Evolutionary conservation across 2,113 vertebrate species (phyloP).

Genomic region (Cichladusa arquata): DNA sequence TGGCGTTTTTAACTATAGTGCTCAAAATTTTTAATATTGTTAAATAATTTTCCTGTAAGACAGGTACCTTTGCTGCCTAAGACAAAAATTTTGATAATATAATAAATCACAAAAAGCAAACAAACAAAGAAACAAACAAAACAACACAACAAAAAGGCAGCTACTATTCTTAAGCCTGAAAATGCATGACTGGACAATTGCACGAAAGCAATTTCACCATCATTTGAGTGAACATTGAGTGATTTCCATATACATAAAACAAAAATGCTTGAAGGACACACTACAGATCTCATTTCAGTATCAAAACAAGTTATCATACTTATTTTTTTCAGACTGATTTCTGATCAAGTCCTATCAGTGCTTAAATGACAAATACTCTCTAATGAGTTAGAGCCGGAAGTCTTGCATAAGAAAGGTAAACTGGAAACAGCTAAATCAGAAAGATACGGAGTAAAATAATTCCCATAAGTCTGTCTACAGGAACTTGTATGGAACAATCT

Average conservation of each 20-base stretch:
- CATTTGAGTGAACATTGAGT: background rate
- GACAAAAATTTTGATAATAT: background rate
- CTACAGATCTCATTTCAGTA: background rate
- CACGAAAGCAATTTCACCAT: background rate
- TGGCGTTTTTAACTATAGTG: background rate
- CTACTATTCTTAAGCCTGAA: background rate
- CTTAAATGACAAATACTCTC: background rate
- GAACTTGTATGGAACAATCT: background rate
- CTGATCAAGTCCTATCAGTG: background rate
- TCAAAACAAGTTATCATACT: background rate
- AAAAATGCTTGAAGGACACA: background rate
- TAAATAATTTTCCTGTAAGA: background rate
- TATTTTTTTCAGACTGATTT: background rate
- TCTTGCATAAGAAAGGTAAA: background rate
- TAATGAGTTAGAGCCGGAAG: background rate
- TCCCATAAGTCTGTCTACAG: background rate
- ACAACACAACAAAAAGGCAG: background rate
- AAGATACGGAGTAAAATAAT: background rate
- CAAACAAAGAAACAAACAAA: background rate
- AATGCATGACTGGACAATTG: background rate
- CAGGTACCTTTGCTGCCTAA: background rate
- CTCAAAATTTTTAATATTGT: background rate
- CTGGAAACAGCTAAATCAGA: background rate
- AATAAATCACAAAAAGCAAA: background rate
- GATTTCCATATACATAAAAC: background rate